phyloP scores from a whole-genome alignment of 2,797 vertebrate genomes.

The Rhynchonycteris naso region DNA sequence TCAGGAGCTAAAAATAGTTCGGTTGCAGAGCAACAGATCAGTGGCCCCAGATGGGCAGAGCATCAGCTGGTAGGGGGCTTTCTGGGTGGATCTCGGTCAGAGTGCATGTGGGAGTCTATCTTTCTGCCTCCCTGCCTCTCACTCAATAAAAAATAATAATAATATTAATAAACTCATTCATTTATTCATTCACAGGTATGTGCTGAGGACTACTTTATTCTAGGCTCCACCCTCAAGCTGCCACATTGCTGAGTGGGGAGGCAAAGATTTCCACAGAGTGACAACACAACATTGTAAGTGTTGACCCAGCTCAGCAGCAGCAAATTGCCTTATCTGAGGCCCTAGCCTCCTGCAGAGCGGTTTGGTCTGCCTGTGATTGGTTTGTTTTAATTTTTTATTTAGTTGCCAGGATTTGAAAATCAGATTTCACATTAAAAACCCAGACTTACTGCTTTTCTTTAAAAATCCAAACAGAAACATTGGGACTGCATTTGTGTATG shows the following conservation, averaged over 20 bases:
- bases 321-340: neutral
- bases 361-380: neutral
- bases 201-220: neutral
- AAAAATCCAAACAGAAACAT: constrained; percentile 14
- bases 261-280: neutral
- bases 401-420: constrained; percentile 16
- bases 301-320: neutral
- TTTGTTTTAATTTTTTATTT: constrained; percentile 4
- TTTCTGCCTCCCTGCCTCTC: too few relatives aligned
- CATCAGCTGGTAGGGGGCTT: too few relatives aligned
- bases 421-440: neutral
- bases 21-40: too few relatives aligned
- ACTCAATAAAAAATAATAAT: too few relatives aligned
- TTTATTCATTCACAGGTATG: neutral
- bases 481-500: neutral
- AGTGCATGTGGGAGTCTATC: too few relatives aligned
- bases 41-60: too few relatives aligned
- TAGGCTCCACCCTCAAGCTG: neutral
- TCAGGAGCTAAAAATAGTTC: too few relatives aligned
- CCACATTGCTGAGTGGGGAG: neutral
- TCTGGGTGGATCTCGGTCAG: too few relatives aligned
- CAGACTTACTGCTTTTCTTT: constrained; percentile 13
- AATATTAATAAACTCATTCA: neutral
- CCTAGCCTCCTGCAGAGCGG: neutral
- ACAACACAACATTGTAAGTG: neutral